Evolutionary conservation across 2,888 invertebrate species (phyloP).

Genomic region (Polylopha cassiicola): DNA sequence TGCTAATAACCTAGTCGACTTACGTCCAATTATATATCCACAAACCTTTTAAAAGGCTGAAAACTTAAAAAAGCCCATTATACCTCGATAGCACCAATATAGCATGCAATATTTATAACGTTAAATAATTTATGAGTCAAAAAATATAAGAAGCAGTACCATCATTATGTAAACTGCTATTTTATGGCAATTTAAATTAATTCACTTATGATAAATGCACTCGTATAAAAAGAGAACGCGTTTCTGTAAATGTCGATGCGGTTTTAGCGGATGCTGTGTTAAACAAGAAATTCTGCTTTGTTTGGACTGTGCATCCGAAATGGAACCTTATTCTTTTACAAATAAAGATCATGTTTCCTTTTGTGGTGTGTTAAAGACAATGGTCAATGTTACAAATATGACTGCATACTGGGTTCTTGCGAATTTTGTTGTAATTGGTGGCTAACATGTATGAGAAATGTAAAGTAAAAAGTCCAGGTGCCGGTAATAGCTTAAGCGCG

Average conservation of each 20-base stretch:
- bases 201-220: slow-evolving; percentile 67
- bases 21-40: slow-evolving; percentile 7
- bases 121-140: slow-evolving; percentile 49
- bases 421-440: slow-evolving; percentile 62
- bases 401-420: slow-evolving; percentile 48
- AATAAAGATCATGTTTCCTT: slow-evolving; percentile 26
- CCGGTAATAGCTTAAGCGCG: slow-evolving; percentile 60
- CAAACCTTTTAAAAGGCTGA: slow-evolving; percentile 7
- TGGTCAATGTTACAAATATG: slow-evolving; percentile 51
- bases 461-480: slow-evolving; percentile 44
- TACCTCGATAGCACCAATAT: too few species aligned
- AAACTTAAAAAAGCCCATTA: slow-evolving; percentile 6
- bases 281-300: slow-evolving; percentile 44
- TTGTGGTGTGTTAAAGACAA: slow-evolving; percentile 33
- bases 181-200: slow-evolving; percentile 71
- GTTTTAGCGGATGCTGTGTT: slow-evolving; percentile 53
- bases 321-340: slow-evolving; percentile 23
- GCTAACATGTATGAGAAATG: slow-evolving; percentile 39
- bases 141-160: slow-evolving; percentile 43
- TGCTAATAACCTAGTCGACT: too few species aligned
- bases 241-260: slow-evolving; percentile 60
- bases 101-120: slow-evolving; percentile 47
- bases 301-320: slow-evolving; percentile 26
- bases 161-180: slow-evolving; percentile 62
- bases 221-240: slow-evolving; percentile 50